phyloP scores from a whole-genome alignment of 1,140 invertebrate species.

The Drosophila jambulina region DNA sequence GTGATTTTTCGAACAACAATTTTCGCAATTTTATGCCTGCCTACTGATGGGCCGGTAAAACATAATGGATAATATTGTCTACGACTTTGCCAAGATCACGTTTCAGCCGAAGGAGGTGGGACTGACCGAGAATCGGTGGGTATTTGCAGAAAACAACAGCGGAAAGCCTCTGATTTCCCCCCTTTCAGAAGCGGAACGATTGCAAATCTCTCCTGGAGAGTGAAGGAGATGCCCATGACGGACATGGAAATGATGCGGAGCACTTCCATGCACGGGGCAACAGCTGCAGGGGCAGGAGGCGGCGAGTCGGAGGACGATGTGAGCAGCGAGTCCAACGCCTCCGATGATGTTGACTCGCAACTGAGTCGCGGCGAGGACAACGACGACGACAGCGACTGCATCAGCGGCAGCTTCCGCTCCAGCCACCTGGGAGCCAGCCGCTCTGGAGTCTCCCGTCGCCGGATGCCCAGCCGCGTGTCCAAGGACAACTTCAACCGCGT shows the following conservation, averaged over 20 bases:
- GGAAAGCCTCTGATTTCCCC: background rate
- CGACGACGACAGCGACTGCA: conserved; percentile 59
- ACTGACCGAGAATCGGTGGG: conserved; percentile 61
- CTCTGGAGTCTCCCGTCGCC: conserved; percentile 61
- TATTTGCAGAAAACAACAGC: background rate
- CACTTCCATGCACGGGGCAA: background rate
- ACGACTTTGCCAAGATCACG: conserved; percentile 68
- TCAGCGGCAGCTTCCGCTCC: conserved; percentile 21
- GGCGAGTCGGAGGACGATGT: conserved; percentile 31
- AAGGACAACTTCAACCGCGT: conserved; percentile 77
- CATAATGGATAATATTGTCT: conserved; percentile 73
- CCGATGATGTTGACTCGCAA: conserved; percentile 60
- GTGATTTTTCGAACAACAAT: background rate
- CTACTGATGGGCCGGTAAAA: conserved; percentile 18
- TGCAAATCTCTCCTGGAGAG: conserved; percentile 40
- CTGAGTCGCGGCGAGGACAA: conserved; percentile 54
- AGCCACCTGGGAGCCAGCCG: conserved; percentile 24
- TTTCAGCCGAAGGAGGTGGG: conserved; percentile 64
- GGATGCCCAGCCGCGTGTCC: conserved; percentile 64
- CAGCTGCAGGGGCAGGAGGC: too few relatives aligned
- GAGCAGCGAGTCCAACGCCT: conserved; percentile 47
- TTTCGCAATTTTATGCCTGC: background rate
- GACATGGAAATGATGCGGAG: conserved; percentile 57
- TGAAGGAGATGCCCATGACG: conserved; percentile 51
- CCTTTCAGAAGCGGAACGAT: conserved; percentile 16